Base-by-base conservation (phyloP, 2,888 invertebrate species). In the Epirrhoe tristata region DNA sequence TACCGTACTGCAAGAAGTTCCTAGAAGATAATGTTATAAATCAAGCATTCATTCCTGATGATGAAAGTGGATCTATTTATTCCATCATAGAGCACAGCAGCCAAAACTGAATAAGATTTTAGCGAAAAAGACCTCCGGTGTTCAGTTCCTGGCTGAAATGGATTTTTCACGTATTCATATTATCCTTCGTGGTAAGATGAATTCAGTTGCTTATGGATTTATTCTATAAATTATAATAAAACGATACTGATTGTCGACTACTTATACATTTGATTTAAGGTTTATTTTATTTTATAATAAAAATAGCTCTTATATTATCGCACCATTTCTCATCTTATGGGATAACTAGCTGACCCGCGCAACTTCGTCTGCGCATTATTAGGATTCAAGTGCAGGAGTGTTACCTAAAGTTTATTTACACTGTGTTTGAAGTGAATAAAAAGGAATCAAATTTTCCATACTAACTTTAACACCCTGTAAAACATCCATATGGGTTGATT, bases 1-100 rank as follows among this genome's bases (percentile, higher is more conserved):
- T 86, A 46, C 76, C 80, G 16, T 86, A 82, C 71, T 90, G 91
- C 73, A 87, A 85, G 71, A 86, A 83, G 74, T 87, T 92, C 76
- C 66, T 89, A 51, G 70, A 79, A 63, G 85, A 89, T 5, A 86
- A 90, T 66, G 79, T 89, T 54, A 79, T 85, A 62, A 81, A 85
- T 64, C 80, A 81, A 72, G 70, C 66, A 1, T 84, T 86, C 67
- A 63, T 84, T 39, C 74, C 80, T 1, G 76, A 76, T 39, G 78
- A 77, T 17, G 76, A 75, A 36, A 77, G 73, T 63, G 70, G 58
- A 3, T 74, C 74, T 46, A 50, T 67, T 31, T 74, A 57, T 67
- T 67, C 72, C 12, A 51, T 56, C 63, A 54, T 65, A 36, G 72
- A 72, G 6, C 68, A 66, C 24, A 72, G 66, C 56, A 63, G 66